Base-by-base conservation (phyloP, 2,797 vertebrate genomes). In the Tragelaphus oryx region DNA sequence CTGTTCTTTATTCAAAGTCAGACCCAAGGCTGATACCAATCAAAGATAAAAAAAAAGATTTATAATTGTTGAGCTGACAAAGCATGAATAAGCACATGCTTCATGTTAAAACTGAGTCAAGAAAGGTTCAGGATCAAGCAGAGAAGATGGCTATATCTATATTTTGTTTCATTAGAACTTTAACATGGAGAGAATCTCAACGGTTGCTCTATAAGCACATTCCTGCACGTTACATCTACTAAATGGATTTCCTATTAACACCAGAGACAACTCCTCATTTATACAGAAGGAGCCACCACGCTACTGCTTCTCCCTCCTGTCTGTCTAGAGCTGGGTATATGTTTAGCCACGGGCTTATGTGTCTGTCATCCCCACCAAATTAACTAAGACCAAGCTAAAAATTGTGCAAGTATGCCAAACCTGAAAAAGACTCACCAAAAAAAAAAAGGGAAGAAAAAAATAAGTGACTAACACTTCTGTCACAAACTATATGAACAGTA, bases 1-100 rank as follows among this genome's bases (percentile, higher is more conserved):
- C 0, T 93, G 46, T 59, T 89, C 71, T 93, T 94, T 62, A 84
- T 60, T 59, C 68, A 94, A 57, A 95, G 41, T 24, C 62, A 52
- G 33, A 91, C 22, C 74, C 46, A 78, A 81, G 33, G 50, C 55
- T 89, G 52, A 78, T 74, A 57, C n/a, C 60, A 93, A 87, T 78
- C 17, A 95, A 95, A 84, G 22, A 8, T 41, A 91, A 93, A 89
- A 93, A 85, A 89, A 65, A 89, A 65, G n/a, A 92, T 68, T 71
- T 30, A 62, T 13, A 74, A 89, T 18, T 94, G 30, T 75, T 79
- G 54, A 86, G 41, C 48, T 94, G 44, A 65, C 89, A 60, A 94
- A 82, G 71, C 55, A 86, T 74, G 65, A 95, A 78, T 50, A 78
- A 57, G 48, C 37, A 14, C 91, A 76, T 57, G 54, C 5, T 82